These are phyloP conservation scores for Philonicus albiceps DNA, from an alignment of 2,888 invertebrate genomes.

Conservation along the genomic window DNA sequence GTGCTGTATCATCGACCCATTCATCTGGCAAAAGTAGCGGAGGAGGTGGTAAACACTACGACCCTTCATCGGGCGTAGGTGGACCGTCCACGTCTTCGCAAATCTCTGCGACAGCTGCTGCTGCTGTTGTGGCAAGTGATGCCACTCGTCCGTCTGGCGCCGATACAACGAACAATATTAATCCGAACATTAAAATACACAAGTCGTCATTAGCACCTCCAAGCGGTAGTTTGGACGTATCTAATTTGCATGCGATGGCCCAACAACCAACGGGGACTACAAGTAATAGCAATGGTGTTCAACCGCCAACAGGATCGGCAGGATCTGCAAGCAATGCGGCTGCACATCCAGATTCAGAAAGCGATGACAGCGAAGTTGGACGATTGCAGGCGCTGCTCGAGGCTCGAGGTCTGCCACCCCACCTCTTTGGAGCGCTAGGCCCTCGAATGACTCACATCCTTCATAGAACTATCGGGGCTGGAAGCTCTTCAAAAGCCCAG, in stretches of 20 bases:
- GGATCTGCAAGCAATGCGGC: conserved; percentile 45
- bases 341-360: conserved; percentile 70
- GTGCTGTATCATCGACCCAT: conserved; percentile 50
- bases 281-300: conserved; percentile 30
- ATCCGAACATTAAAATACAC: conserved; percentile 47
- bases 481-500: conserved; percentile 88
- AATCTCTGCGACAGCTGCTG: conserved; percentile 9
- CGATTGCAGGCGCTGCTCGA: conserved; percentile 93
- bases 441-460: conserved; percentile 96
- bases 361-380: conserved; percentile 95
- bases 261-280: conserved; percentile 56
- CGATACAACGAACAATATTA: conserved; percentile 49
- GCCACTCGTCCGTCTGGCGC: conserved; percentile 54
- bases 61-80: conserved; percentile 45
- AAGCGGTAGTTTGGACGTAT: conserved; percentile 59
- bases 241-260: conserved; percentile 62
- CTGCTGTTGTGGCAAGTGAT: conserved; percentile 51
- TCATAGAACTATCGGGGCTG: conserved; percentile 92
- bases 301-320: conserved; percentile 28
- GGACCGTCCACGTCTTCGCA: conserved; percentile 42
- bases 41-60: conserved; percentile 37
- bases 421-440: conserved; percentile 93
- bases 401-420: conserved; percentile 94
- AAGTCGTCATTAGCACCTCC: conserved; percentile 43
- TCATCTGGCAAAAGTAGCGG: conserved; percentile 34